phyloP scores from a whole-genome alignment of 2,888 invertebrate species.

The Drosophila mimica region DNA sequence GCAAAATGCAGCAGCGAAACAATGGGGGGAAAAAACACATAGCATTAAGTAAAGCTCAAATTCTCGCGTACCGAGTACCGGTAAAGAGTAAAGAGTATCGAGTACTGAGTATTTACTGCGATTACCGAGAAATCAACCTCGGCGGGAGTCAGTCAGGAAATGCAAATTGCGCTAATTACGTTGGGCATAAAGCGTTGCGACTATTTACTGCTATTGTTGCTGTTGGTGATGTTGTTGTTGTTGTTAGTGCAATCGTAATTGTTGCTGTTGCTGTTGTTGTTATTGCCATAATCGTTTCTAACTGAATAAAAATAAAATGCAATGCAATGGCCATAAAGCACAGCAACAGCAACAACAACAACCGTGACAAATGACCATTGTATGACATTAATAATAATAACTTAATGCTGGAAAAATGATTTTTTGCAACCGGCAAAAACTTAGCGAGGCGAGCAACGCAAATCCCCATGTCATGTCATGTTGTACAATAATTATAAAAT shows the following conservation, averaged over 20 bases:
- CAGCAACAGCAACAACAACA: constrained; percentile 37
- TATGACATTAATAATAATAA: constrained; percentile 80
- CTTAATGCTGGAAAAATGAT: constrained; percentile 67
- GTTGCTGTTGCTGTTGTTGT: constrained; percentile 31
- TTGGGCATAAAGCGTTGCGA: constrained; percentile 64
- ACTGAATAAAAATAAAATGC: constrained; percentile 68
- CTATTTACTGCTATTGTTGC: constrained; percentile 37
- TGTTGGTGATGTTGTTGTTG: constrained; percentile 13
- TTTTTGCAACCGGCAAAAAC: constrained; percentile 68
- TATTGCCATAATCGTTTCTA: constrained; percentile 77
- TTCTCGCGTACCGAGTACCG: constrained; percentile 4
- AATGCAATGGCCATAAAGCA: constrained; percentile 70
- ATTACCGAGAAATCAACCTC: constrained; percentile 64
- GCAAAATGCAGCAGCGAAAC: constrained; percentile 57
- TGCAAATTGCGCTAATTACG: constrained; percentile 80
- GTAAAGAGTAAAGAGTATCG: constrained; percentile 15
- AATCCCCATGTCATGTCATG: constrained; percentile 78
- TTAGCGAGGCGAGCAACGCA: constrained; percentile 59
- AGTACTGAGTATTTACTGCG: constrained; percentile 22
- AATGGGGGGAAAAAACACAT: constrained; percentile 34
- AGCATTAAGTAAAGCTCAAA: constrained; percentile 36
- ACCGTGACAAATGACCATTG: constrained; percentile 75
- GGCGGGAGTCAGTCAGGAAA: constrained; percentile 72
- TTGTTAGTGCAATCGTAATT: constrained; percentile 18
- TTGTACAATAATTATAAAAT: constrained; percentile 67